phyloP scores from a whole-genome alignment of 92 coral and sea anemone genomes.

The Hydrozoanthus gracilis region DNA sequence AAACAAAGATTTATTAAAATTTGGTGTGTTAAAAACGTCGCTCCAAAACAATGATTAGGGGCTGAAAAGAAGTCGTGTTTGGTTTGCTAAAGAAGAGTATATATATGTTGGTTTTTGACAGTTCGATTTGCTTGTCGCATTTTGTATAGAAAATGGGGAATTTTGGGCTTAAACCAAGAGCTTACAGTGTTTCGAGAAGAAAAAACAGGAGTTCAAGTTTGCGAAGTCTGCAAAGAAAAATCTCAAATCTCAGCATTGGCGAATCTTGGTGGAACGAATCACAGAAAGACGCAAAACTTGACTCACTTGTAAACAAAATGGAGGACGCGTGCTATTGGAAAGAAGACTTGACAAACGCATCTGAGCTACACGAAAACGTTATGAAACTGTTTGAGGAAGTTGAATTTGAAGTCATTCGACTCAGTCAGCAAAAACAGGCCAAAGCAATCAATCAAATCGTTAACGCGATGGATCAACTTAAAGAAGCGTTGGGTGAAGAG shows the following conservation, averaged over 20 bases:
- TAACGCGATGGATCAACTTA: not conserved
- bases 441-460: not conserved
- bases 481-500: slow-evolving; percentile 1
- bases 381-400: slow-evolving; percentile 25
- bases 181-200: not conserved
- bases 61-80: too few relatives aligned
- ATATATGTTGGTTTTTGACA: too few relatives aligned
- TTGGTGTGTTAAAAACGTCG: too few relatives aligned
- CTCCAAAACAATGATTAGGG: too few relatives aligned
- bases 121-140: not conserved
- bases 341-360: slow-evolving; percentile 7
- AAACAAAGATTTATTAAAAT: too few relatives aligned
- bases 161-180: not conserved
- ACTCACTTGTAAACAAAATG: slow-evolving; percentile 9
- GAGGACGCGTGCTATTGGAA: slow-evolving; percentile 19
- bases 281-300: not conserved
- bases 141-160: not conserved
- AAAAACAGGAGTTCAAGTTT: slow-evolving; percentile 7
- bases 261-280: not conserved
- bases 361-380: slow-evolving; percentile 14
- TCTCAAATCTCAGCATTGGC: slow-evolving; percentile 1
- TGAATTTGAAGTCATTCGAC: slow-evolving; percentile 23
- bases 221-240: not conserved
- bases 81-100: too few relatives aligned
- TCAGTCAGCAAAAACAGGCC: slow-evolving; percentile 15